Conservation (phyloP, 2,888 invertebrate genomes). For the Hanleya hanleyi region DNA sequence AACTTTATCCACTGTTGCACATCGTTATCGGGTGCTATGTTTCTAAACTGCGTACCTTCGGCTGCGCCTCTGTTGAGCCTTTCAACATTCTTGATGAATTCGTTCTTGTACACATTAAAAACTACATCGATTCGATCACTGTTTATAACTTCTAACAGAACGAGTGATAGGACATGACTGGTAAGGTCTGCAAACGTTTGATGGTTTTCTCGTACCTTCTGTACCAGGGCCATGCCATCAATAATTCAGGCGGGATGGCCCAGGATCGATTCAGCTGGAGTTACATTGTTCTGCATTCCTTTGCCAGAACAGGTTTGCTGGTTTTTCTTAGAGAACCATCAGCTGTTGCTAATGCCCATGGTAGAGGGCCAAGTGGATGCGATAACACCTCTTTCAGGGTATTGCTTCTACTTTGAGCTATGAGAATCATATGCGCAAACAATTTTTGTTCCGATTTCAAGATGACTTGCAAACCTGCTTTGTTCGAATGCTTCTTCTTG, state of each 20-base stretch:
- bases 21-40: neutral
- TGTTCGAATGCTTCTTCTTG: neutral
- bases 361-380: slow-evolving; percentile 29
- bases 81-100: neutral
- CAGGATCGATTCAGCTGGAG: neutral
- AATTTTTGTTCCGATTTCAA: slow-evolving; percentile 24
- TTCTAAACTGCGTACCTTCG: neutral
- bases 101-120: neutral
- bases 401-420: slow-evolving; percentile 26
- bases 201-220: neutral
- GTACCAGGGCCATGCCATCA: neutral
- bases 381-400: slow-evolving; percentile 28
- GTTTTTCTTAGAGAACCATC: slow-evolving; percentile 26
- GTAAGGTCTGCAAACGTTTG: neutral
- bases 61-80: neutral
- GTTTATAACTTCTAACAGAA: neutral
- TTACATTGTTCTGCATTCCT: neutral
- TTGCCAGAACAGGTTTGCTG: neutral
- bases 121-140: neutral
- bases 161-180: neutral
- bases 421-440: slow-evolving; percentile 28
- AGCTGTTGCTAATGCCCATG: slow-evolving; percentile 15
- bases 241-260: neutral
- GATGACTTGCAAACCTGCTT: slow-evolving; percentile 16
- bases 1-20: neutral